Base-by-base conservation (phyloP, 2,888 invertebrate genomes). In the Nudaria mundana region DNA sequence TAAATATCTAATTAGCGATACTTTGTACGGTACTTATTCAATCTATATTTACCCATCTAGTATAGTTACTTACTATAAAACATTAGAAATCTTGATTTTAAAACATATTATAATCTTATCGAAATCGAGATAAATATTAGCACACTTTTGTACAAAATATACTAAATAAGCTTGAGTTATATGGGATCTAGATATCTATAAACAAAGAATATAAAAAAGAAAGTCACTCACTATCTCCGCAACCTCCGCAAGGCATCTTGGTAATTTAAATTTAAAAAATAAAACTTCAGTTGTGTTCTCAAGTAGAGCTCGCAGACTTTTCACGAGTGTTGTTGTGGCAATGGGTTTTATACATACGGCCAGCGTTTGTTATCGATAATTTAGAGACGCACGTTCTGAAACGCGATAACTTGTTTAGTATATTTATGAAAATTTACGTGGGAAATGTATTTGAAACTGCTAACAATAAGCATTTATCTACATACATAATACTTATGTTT, bases 231-330 rank as follows among this genome's bases (percentile, higher is more conserved):
- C 88, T 72, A 45, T 85, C 86, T 49, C 76, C 81, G 54, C 87
- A 87, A 52, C 86, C 85, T 57, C 70, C 79, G 61, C 87, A 88
- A 71, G 86, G 87, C 88, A 88, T 88, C 54, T 76, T 81, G 52
- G 47, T 40, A 48, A 40, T 39, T 50, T 39, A 30, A 51, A 8
- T 5, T 37, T 37, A 3, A 6, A 37, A 40, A 45, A 14, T 33
- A 7, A 18, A 48, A 56, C 41, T 40, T 40, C 38, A 40, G 48
- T 43, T 41, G 16, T 16, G 14, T 44, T 47, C 29, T 13, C 30
- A 42, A 51, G 29, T 43, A 20, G 43, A 46, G 47, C 39, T 16
- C 56, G 61, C 41, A 23, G 36, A 50, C 22, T 53, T 53, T 44
- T 30, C 15, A 31, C 29, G 31, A 47, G 28, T 40, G 34, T 46